phyloP scores from a whole-genome alignment of 2,797 vertebrate genomes.

The Benthosema pterotum region DNA sequence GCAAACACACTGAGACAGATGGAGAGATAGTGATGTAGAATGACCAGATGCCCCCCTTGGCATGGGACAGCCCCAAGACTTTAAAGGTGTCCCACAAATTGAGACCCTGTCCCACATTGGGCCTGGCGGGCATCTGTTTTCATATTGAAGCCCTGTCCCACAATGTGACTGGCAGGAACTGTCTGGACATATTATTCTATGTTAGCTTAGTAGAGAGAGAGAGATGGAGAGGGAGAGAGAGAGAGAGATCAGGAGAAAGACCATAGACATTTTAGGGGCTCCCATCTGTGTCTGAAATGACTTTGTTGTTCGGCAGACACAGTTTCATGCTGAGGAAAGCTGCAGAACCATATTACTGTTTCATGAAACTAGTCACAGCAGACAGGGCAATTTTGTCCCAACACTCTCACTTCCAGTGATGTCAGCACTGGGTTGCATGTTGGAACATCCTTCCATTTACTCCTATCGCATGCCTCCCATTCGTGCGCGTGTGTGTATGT shows the following conservation, averaged over 20 bases:
- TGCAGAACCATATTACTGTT: conserved; percentile 52
- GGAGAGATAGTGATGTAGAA: no score
- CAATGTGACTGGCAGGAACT: no score
- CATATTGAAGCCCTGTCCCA: no score
- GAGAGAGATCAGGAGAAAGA: conserved; percentile 8
- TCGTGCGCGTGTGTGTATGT: no score
- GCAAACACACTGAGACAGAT: no score
- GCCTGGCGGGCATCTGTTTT: no score
- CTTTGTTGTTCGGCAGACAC: conserved; percentile 24
- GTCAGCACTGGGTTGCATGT: conserved; percentile 28
- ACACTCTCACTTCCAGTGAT: conserved; percentile 19
- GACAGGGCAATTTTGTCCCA: conserved; percentile 28
- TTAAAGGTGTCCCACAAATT: no score
- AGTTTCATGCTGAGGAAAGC: conserved; percentile 46
- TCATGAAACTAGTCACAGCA: conserved; percentile 42
- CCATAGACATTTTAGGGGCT: conserved; percentile 22
- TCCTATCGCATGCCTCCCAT: conserved; percentile 18
- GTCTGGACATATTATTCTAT: no score
- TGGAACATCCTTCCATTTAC: conserved; percentile 32
- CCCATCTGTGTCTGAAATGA: conserved; percentile 16
- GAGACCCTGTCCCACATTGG: no score
- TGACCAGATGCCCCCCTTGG: no score
- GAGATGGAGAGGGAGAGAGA: conserved; percentile 24
- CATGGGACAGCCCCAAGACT: no score
- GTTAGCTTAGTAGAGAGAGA: background rate